phyloP scores from a whole-genome alignment of 2,113 vertebrate species.

The Mus pahari region DNA sequence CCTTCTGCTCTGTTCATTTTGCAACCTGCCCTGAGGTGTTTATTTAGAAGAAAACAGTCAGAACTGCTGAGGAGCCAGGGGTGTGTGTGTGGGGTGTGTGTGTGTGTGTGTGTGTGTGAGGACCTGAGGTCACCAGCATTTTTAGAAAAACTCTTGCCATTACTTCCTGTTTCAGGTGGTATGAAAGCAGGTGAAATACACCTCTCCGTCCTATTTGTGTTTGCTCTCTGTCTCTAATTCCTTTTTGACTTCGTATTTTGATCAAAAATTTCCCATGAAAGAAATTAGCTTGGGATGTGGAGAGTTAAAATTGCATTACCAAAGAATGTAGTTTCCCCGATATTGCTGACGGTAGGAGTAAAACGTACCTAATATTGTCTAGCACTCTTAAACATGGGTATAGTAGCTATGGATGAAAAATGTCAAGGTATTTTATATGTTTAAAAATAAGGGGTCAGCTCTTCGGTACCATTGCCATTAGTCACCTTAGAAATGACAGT shows the following conservation, averaged over 20 bases:
- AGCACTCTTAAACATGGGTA: neutral
- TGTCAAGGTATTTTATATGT: neutral
- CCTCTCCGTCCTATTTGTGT: neutral
- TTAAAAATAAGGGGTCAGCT: constrained; percentile 26
- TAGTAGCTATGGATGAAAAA: neutral
- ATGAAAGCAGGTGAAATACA: neutral
- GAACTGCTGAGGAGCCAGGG: neutral
- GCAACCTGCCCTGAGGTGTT: neutral
- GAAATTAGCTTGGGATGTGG: constrained; percentile 1
- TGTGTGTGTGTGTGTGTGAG: no score
- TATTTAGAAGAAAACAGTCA: neutral
- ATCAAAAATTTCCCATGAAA: constrained; percentile 8
- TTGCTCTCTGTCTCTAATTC: neutral
- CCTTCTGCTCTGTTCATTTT: constrained; percentile 16
- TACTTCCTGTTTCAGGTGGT: neutral
- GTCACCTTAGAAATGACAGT: neutral
- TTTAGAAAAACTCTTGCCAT: neutral
- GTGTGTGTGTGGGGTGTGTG: no score
- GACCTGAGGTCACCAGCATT: neutral
- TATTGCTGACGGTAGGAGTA: neutral
- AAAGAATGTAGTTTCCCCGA: neutral
- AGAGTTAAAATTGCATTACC: neutral
- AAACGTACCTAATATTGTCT: neutral
- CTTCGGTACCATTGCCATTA: neutral
- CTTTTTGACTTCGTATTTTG: neutral